These are phyloP conservation scores for Pseudomyrmex cubaensis DNA, from an alignment of 1,140 invertebrate genomes.

Conservation along the genomic window DNA sequence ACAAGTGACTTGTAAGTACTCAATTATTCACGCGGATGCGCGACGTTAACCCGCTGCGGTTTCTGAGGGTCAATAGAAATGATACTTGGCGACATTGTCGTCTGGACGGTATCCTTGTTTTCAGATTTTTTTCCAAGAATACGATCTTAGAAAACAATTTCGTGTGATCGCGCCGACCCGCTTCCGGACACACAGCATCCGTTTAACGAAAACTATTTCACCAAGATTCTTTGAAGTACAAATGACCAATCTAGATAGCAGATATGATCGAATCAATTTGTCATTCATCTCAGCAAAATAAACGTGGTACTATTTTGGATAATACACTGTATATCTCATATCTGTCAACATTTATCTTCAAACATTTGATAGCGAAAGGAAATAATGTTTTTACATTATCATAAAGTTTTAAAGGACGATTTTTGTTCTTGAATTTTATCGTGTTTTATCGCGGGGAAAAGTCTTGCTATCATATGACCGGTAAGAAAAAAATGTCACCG, in stretches of 20 bases:
- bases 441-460: not conserved
- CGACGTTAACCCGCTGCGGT: constrained; percentile 8
- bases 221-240: constrained; percentile 32
- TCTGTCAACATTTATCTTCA: not conserved
- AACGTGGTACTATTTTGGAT: no score
- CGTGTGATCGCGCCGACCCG: not conserved
- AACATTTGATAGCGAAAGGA: not conserved
- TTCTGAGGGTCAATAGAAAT: constrained; percentile 36
- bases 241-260: not conserved
- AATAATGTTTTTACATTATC: no score
- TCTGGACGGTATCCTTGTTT: constrained; percentile 56
- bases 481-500: no score
- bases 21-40: constrained; percentile 32
- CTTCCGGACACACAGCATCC: constrained; percentile 2
- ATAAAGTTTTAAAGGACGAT: no score
- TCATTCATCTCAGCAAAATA: not conserved
- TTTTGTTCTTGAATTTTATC: no score
- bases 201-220: constrained; percentile 22
- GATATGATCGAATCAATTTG: not conserved
- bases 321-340: not conserved
- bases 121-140: constrained; percentile 43
- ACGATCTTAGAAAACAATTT: not conserved
- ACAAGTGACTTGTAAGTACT: not conserved
- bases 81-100: not conserved
- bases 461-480: no score